Evolutionary conservation across 2,113 vertebrate species (phyloP), one percentile per base, ranked within the genome.

Genomic region (Fulmarus glacialis): DNA sequence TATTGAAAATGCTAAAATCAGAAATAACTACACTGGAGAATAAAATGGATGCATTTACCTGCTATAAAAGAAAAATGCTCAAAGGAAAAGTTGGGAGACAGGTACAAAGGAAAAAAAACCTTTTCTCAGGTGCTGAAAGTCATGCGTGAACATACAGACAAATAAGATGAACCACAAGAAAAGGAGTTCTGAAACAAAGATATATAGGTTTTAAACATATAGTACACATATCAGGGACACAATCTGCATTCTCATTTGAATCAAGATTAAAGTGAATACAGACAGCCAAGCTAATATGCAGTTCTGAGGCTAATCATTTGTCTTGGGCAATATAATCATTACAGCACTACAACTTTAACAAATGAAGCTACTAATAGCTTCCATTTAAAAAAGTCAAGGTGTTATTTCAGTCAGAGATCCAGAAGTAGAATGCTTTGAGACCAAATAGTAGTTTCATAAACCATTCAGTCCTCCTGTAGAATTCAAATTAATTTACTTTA

Each of bases 1-100:
- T 78, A 93, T 20, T 92, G 89, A 59, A 95, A 91, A 66, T 45
- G 50, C 80, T 95, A 56, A 94, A 87, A 47, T 68, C 88, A 91
- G 87, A 92, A 87, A 87, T 91, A 95, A 91, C 83, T 66, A 82
- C 56, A 73, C 48, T 32, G 52, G 59, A 82, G 52, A 42, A 90
- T 13, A 84, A 92, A 55, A 62, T 1, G 34, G 52, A 70, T 22
- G 24, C 40, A 26, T 95, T 97, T 80, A 82, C 62, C 74, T 70
- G 29, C 62, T 47, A 22, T 21, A 19, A 87, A 42, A 71, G 34
- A 38, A 40, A 77, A 91, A 84, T 0, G 27, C 64, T 64, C 47
- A 38, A 42, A 79, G 63, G 67, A 55, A 27, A 83, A 89, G 43
- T 5, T 71, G 47, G 11, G 40, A 72, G 50, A 59, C 11, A 56